phyloP scores from a whole-genome alignment of 2,113 vertebrate genomes.

The Semnornis frantzii region DNA sequence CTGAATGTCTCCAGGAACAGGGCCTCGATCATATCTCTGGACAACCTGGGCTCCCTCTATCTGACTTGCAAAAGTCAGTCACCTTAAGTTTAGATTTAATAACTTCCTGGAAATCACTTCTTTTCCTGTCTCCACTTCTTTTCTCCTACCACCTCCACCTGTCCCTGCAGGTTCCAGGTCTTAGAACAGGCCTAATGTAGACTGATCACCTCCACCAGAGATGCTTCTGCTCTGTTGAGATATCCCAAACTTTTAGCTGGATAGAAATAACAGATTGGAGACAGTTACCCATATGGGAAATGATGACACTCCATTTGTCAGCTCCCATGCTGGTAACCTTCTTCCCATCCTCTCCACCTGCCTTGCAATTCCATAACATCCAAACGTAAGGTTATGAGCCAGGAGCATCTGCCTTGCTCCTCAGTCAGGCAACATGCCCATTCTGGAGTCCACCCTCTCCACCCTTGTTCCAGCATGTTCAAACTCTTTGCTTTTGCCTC shows the following conservation, averaged over 20 bases:
- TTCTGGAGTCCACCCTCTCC: not conserved
- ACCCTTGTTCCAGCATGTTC: not conserved
- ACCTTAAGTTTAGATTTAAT: not conserved
- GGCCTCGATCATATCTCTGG: too few species aligned
- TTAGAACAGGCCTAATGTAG: not conserved
- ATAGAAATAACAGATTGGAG: slow-evolving; percentile 19
- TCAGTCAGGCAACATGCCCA: fast-evolving
- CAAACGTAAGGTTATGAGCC: slow-evolving; percentile 28
- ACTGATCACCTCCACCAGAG: not conserved
- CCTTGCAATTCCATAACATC: not conserved
- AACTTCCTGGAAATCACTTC: not conserved
- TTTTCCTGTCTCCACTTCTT: not conserved
- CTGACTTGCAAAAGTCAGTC: not conserved
- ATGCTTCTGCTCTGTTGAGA: not conserved
- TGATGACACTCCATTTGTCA: slow-evolving; percentile 61
- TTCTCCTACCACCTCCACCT: not conserved
- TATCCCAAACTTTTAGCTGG: not conserved
- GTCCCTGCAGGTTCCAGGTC: not conserved
- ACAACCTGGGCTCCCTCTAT: not conserved
- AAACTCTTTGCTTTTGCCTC: not conserved
- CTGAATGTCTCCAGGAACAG: too few species aligned
- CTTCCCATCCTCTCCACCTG: slow-evolving; percentile 48
- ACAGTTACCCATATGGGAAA: slow-evolving; percentile 49
- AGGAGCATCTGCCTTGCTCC: slow-evolving; percentile 49
- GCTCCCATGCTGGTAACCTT: not conserved